Percentiles rank a stretch among this genome's conserved stretches.
Evolutionary conservation across 2,797 vertebrate genomes (phyloP).

Genomic region (Anabas testudineus): DNA sequence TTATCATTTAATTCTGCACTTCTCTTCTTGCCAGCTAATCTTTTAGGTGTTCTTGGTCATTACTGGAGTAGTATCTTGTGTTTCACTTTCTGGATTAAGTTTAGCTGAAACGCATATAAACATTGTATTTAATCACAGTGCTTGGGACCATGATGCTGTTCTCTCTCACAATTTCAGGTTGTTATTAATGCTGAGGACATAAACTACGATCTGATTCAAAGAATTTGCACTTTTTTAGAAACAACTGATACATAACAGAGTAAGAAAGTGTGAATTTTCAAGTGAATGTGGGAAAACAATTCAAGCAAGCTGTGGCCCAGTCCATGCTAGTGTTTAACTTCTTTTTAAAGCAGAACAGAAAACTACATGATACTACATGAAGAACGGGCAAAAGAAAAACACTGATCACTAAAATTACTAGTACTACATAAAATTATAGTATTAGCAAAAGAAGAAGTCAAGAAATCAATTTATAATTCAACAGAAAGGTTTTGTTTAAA

Average conservation of each 20-base stretch:
- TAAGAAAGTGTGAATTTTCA: neutral
- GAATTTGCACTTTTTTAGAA: neutral
- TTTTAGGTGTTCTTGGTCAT: too few species aligned
- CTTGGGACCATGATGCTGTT: neutral
- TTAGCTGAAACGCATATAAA: neutral
- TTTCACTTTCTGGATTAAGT: neutral
- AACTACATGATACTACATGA: neutral
- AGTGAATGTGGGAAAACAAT: neutral
- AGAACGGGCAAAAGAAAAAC: too few species aligned
- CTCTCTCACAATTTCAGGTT: neutral
- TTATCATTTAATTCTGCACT: too few species aligned
- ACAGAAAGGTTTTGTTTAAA: neutral
- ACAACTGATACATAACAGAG: neutral
- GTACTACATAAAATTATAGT: too few species aligned
- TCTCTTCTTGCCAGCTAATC: too few species aligned
- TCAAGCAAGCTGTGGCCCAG: slow-evolving; percentile 3
- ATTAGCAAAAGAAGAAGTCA: too few species aligned
- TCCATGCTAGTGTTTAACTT: neutral
- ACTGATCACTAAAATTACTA: too few species aligned
- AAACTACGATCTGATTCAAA: neutral
- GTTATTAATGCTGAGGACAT: neutral
- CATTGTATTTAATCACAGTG: neutral
- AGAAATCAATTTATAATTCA: too few species aligned
- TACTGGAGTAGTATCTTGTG: too few species aligned
- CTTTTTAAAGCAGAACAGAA: neutral